Evolutionary conservation across 2,888 invertebrate species (phyloP), one percentile per base, ranked within the genome.

Genomic region (Ophion ellenae): DNA sequence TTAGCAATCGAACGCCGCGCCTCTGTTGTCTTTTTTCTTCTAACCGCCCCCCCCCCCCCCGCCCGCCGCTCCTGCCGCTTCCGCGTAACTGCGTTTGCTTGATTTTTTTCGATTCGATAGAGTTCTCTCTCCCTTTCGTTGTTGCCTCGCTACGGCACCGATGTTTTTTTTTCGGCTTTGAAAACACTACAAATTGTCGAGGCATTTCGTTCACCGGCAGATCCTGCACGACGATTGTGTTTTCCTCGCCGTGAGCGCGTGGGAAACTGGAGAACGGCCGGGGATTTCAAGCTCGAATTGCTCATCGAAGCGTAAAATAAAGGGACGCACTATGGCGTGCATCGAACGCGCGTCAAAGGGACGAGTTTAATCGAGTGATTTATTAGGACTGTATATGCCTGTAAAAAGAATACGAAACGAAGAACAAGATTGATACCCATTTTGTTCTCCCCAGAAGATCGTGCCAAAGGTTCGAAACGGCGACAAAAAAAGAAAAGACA

Each of bases 171-270:
- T 77, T 69, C 59, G 76, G 70, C 64, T 57, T 73, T 67, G 74
- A 78, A 67, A 82, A 81, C 14, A 53, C 87, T 84, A 70, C 75
- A 86, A 86, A 84, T 87, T 86, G 87, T 80, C 77, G 75, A 63
- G 81, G 74, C 74, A 80, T 86, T 86, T 73, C 73, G 53, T 67
- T 73, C 76, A 70, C 53, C 76, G 63, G 57, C 73, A 70, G 75
- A 74, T 61, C 70, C 70, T 59, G 67, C 20, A 28, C 59, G 47
- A 79, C 69, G 64, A 77, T 83, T 75, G 77, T 82, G 81, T 77
- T 84, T 76, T 63, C 67, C 74, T 83, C 69, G 74, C 69, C 73
- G 79, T 78, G 81, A 32, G 79, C 66, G 71, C 64, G 80, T 28
- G 70, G 67, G 64, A 61, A 69, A 82, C 81, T 64, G 73, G 74